Conservation (phyloP, 2,797 vertebrate species). For the Heteromormyrus szaboi region DNA sequence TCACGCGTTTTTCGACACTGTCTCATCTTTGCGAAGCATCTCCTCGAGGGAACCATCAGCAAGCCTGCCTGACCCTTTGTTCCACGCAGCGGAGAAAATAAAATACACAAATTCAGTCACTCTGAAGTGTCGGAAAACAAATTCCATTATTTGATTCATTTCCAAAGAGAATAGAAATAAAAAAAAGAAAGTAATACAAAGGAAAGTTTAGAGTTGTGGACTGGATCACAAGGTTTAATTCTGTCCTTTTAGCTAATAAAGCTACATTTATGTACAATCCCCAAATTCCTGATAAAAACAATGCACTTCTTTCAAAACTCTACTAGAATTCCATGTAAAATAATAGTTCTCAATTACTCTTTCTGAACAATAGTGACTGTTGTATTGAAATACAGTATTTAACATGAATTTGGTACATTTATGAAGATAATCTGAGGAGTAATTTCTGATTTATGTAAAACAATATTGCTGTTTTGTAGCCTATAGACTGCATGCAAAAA, state of each 20-base stretch:
- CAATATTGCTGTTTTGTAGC: neutral
- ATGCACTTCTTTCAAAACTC: neutral
- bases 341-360: neutral
- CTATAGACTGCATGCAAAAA: neutral
- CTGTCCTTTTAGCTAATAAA: neutral
- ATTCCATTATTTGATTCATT: constrained; percentile 4
- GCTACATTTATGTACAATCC: neutral
- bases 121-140: constrained; percentile 4
- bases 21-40: constrained; percentile 27
- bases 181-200: neutral
- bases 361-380: neutral
- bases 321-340: neutral
- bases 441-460: neutral
- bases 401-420: neutral
- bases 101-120: constrained; percentile 45
- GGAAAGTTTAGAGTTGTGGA: neutral
- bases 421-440: neutral
- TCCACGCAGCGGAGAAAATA: constrained; percentile 42
- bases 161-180: neutral
- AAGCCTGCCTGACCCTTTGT: constrained; percentile 45
- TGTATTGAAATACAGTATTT: neutral
- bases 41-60: constrained; percentile 52
- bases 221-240: constrained; percentile 2
- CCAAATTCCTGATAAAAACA: neutral
- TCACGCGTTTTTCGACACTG: constrained; percentile 41